phyloP scores from a whole-genome alignment of 1,140 invertebrate genomes.

The Maconellicoccus hirsutus region DNA sequence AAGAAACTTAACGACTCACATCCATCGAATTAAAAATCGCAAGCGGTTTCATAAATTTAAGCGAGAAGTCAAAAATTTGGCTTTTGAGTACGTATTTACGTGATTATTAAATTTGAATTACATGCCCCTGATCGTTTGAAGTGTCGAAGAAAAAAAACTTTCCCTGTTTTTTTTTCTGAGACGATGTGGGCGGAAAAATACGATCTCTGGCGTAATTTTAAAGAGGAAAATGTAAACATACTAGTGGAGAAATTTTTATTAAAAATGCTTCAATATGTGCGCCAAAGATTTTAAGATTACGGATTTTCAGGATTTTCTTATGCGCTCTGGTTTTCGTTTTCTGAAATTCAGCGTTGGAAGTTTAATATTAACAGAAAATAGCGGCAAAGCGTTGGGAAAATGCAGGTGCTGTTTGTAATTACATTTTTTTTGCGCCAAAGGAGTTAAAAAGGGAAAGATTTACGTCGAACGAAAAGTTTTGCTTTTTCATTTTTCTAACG shows the following conservation, averaged over 20 bases:
- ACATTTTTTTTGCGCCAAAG: conserved; percentile 3
- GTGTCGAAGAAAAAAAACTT: too few species aligned
- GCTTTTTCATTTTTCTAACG: neutral
- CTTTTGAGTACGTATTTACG: too few species aligned
- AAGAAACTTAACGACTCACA: too few species aligned
- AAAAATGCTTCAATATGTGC: conserved; percentile 19
- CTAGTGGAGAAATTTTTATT: conserved; percentile 14
- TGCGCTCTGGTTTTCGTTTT: neutral
- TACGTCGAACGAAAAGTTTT: neutral
- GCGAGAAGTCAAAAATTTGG: too few species aligned
- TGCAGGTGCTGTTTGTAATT: conserved; percentile 21
- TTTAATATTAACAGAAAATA: conserved; percentile 12
- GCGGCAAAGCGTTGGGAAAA: conserved; percentile 11
- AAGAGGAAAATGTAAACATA: neutral
- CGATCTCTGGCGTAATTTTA: neutral
- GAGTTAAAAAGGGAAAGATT: neutral
- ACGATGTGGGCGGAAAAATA: neutral
- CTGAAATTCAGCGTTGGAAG: neutral
- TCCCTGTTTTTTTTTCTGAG: too few species aligned
- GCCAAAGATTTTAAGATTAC: conserved; percentile 5
- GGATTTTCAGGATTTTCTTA: neutral
- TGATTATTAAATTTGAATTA: too few species aligned
- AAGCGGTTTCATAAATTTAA: too few species aligned
- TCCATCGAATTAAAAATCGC: too few species aligned
- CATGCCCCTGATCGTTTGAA: too few species aligned